Evolutionary conservation across 1,140 invertebrate species (phyloP).

Genomic region (Neodiprion fabricii): DNA sequence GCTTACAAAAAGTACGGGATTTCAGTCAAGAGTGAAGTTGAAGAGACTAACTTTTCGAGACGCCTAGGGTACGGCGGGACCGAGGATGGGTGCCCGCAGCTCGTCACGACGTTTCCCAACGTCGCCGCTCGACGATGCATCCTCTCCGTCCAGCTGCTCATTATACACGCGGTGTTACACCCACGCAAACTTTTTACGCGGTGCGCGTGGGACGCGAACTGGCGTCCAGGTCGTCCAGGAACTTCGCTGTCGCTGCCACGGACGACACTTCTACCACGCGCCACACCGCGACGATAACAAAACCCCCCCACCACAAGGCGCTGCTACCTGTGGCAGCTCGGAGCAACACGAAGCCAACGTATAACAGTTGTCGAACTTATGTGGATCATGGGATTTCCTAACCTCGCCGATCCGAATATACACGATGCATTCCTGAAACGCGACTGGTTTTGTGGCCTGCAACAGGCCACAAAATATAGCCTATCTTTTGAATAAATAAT

Average conservation of each 20-base stretch:
- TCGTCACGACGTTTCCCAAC: conserved; percentile 87
- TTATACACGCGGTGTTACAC: conserved; percentile 47
- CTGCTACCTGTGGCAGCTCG: background rate
- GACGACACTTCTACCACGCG: background rate
- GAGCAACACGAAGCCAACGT: background rate
- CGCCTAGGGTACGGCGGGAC: conserved; percentile 76
- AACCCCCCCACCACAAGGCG: background rate
- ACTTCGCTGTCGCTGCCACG: background rate
- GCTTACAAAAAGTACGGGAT: too few species aligned
- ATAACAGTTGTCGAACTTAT: too few species aligned
- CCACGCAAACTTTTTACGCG: background rate
- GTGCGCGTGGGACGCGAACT: background rate
- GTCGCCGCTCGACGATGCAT: conserved; percentile 88
- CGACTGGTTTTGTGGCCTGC: background rate
- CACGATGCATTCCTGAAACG: conserved; percentile 3
- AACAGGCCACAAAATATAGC: background rate
- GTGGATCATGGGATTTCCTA: background rate
- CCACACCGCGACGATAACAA: conserved; percentile 18
- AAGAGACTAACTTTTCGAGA: conserved; percentile 75
- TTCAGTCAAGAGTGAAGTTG: background rate
- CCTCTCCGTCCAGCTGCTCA: conserved; percentile 90
- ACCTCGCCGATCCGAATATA: background rate
- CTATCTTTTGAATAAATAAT: conserved; percentile 11
- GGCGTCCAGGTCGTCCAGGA: background rate
- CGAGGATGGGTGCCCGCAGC: conserved; percentile 78